A percentile compares a stretch with the other conserved stretches of the same genome.
phyloP scores from a whole-genome alignment of 2,113 vertebrate genomes.

The Geococcyx californianus region DNA sequence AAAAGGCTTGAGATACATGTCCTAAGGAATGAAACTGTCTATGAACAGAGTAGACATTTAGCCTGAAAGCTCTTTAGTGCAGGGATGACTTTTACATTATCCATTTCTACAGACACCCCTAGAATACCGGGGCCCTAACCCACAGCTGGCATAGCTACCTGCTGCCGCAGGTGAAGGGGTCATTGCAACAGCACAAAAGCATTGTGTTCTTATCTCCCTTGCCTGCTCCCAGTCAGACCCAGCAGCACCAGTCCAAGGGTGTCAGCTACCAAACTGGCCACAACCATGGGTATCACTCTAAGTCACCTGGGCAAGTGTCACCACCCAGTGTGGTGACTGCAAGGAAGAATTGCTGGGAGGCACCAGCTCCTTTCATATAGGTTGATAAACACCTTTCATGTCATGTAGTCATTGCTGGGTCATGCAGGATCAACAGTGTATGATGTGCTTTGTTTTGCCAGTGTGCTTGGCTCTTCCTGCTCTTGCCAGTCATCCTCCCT shows the following conservation, averaged over 20 bases:
- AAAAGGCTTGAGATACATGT: background rate
- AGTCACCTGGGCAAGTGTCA: background rate
- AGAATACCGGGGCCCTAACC: background rate
- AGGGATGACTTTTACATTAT: background rate
- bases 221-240: accelerated
- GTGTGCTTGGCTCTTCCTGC: background rate
- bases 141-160: background rate
- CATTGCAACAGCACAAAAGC: background rate
- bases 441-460: background rate
- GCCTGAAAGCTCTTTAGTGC: background rate
- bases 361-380: background rate
- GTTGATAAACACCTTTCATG: background rate
- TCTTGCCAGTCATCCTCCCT: background rate
- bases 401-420: background rate
- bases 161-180: accelerated
- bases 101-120: background rate
- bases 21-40: background rate
- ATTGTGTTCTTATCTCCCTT: background rate
- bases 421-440: background rate
- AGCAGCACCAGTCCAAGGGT: background rate
- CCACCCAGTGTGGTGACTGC: background rate
- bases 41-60: background rate
- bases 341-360: background rate
- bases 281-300: too few relatives aligned
- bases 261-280: background rate